Evolutionary conservation across 2,113 vertebrate genomes (phyloP).

Genomic region (Eubucco bourcierii): DNA sequence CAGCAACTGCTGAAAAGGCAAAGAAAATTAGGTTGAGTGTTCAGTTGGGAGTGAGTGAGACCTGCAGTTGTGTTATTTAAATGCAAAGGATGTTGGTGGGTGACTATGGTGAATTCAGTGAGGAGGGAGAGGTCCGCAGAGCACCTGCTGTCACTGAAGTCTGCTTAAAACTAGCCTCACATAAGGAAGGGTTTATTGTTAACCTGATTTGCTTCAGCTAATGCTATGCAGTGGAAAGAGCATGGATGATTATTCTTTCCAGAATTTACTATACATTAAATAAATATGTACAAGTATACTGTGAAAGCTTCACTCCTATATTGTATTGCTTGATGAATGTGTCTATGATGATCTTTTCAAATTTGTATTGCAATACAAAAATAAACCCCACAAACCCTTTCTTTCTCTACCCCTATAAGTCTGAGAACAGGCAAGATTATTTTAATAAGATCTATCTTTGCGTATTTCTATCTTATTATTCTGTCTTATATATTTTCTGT

Average conservation of each 20-base stretch:
- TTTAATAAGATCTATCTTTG: background rate
- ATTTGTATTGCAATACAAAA: background rate
- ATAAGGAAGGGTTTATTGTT: background rate
- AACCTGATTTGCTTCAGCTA: slow-evolving; percentile 10
- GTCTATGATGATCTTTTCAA: background rate
- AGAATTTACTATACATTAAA: background rate
- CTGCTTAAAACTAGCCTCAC: slow-evolving; percentile 26
- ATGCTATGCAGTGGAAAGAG: background rate
- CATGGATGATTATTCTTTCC: background rate
- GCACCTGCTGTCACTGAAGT: slow-evolving; percentile 37
- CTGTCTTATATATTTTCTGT: background rate
- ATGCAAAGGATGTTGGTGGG: slow-evolving; percentile 34
- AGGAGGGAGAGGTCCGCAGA: background rate
- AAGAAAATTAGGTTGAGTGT: slow-evolving; percentile 6
- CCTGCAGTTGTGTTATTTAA: slow-evolving; percentile 35
- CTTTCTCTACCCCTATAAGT: background rate
- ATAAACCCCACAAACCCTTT: rapidly evolving
- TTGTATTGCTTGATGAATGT: background rate
- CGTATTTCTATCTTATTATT: background rate
- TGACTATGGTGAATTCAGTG: background rate
- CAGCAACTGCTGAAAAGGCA: slow-evolving; percentile 22
- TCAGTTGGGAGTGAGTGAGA: background rate
- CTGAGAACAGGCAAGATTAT: background rate
- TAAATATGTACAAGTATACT: background rate
- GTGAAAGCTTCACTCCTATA: background rate